phyloP scores from a whole-genome alignment of 2,113 vertebrate species.

The Apodemus speciosus region DNA sequence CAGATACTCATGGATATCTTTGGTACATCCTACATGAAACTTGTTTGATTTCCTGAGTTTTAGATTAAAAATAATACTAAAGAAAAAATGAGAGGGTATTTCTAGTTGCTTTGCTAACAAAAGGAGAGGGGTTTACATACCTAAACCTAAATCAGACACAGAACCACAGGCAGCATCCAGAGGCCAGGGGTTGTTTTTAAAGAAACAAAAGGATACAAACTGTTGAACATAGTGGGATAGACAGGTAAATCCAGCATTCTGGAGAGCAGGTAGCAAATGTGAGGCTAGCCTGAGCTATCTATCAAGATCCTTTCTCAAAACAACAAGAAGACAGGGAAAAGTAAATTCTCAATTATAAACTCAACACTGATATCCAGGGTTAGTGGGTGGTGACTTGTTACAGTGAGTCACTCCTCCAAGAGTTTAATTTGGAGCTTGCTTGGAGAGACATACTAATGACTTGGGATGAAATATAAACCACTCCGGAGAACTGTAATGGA shows the following conservation, averaged over 20 bases:
- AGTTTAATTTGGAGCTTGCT: slow-evolving; percentile 58
- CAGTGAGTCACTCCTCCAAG: slow-evolving; percentile 54
- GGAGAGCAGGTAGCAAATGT: not conserved
- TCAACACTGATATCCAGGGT: not conserved
- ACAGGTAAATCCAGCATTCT: not conserved
- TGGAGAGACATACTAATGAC: slow-evolving; percentile 57
- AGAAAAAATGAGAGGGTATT: slow-evolving; percentile 14
- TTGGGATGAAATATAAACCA: slow-evolving; percentile 62
- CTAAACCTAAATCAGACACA: not conserved
- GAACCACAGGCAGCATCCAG: not conserved
- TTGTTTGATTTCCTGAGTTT: slow-evolving; percentile 26
- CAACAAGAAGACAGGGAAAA: not conserved
- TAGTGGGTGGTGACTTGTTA: slow-evolving; percentile 46
- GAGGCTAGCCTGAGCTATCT: not conserved
- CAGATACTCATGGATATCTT: slow-evolving; percentile 13
- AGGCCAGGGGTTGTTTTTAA: slow-evolving; percentile 42
- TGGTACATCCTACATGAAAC: slow-evolving; percentile 10
- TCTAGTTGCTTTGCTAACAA: slow-evolving; percentile 24
- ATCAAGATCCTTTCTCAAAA: not conserved
- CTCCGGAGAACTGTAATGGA: slow-evolving; percentile 36
- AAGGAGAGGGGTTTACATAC: not conserved
- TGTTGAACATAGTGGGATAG: not conserved
- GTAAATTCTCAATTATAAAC: slow-evolving; percentile 38
- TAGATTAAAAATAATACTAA: slow-evolving; percentile 47
- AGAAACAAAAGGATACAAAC: not conserved